Evolutionary conservation across 2,888 invertebrate species (phyloP).

Genomic region (Drosophila engyochracea): DNA sequence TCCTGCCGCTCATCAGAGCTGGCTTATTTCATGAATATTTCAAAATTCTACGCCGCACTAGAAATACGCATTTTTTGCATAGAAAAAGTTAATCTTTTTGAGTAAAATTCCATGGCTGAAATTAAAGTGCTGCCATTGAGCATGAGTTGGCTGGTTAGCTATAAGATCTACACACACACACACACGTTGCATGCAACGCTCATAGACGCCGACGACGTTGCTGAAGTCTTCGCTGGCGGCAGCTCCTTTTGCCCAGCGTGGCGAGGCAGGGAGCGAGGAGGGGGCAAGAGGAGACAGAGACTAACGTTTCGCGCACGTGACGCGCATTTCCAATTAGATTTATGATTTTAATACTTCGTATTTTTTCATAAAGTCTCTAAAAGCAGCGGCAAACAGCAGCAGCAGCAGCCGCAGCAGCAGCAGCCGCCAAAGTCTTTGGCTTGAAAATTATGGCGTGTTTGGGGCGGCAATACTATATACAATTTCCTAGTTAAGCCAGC

Average conservation of each 20-base stretch:
- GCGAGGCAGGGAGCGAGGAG: background rate
- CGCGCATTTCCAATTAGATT: slow-evolving; percentile 82
- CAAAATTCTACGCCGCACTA: slow-evolving; percentile 60
- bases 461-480: slow-evolving; percentile 9
- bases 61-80: slow-evolving; percentile 60
- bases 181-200: slow-evolving; percentile 60
- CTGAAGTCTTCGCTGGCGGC: slow-evolving; percentile 22
- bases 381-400: slow-evolving; percentile 25
- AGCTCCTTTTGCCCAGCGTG: slow-evolving; percentile 39
- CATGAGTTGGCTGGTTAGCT: slow-evolving; percentile 15
- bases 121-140: slow-evolving; percentile 62
- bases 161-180: slow-evolving; percentile 30
- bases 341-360: slow-evolving; percentile 83
- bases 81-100: slow-evolving; percentile 77
- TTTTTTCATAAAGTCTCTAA: slow-evolving; percentile 78
- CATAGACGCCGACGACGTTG: slow-evolving; percentile 26
- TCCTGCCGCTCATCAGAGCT: slow-evolving; percentile 58
- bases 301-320: slow-evolving; percentile 82
- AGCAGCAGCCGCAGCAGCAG: slow-evolving; percentile 7
- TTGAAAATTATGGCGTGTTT: slow-evolving; percentile 65
- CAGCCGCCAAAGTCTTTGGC: slow-evolving; percentile 35
- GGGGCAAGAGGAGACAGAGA: slow-evolving; percentile 62
- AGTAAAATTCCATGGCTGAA: slow-evolving; percentile 69
- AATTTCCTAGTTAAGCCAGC: slow-evolving; percentile 54
- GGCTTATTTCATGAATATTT: slow-evolving; percentile 74